Conservation (phyloP, 2,797 vertebrate genomes). For the Staurois parvus region DNA sequence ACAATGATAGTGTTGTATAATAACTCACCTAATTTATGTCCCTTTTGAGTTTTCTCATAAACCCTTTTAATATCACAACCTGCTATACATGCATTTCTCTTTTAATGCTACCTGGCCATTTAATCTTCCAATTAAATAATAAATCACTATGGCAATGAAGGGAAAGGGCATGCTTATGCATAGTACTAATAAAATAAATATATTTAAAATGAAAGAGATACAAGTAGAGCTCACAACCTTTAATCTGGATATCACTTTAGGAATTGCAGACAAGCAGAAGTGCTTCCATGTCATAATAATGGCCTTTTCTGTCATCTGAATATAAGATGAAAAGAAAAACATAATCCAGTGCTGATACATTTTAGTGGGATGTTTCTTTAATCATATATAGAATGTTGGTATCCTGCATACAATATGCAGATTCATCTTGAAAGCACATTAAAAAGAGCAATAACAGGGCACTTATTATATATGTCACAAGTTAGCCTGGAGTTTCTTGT, state of each 20-base stretch:
- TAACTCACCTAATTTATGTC: conserved; percentile 41
- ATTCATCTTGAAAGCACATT: too few species aligned
- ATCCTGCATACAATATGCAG: neutral
- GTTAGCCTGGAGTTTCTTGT: too few species aligned
- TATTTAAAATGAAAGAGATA: conserved; percentile 15
- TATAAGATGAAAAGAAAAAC: neutral
- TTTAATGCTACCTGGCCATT: conserved; percentile 22
- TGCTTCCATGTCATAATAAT: neutral
- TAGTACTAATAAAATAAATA: conserved; percentile 28
- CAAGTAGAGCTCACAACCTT: neutral
- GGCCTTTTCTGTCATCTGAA: neutral
- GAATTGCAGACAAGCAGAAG: neutral
- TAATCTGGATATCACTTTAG: conserved; percentile 2
- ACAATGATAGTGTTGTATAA: conserved; percentile 17
- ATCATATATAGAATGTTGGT: neutral
- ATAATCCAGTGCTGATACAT: neutral
- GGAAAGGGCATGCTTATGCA: conserved; percentile 5
- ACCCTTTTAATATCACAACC: conserved; percentile 34
- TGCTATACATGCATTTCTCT: conserved; percentile 40
- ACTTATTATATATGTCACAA: too few species aligned
- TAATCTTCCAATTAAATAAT: conserved; percentile 45
- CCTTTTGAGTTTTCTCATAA: conserved; percentile 30
- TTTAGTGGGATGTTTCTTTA: neutral
- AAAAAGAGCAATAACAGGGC: too few species aligned
- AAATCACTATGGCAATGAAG: conserved; percentile 13